These are phyloP conservation scores for Pseudococcus viburni DNA, from an alignment of 2,888 invertebrate species.

Conservation along the genomic window DNA sequence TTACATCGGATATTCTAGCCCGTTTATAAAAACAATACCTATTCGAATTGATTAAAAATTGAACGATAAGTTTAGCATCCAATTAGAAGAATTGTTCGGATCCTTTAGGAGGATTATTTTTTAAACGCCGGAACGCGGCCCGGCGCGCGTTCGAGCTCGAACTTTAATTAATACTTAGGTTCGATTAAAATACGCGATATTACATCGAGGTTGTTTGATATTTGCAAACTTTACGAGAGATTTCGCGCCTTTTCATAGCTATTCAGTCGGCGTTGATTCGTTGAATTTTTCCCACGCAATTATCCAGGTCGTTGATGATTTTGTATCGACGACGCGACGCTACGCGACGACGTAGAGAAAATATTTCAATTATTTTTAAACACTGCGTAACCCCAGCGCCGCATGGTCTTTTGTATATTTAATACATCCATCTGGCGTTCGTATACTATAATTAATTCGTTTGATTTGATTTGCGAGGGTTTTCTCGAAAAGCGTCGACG, in stretches of 20 bases:
- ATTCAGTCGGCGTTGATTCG: background rate
- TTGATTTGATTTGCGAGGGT: too few species aligned
- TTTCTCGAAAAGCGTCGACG: background rate
- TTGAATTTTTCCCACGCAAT: background rate
- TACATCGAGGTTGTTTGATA: background rate
- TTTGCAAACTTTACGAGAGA: conserved; percentile 18
- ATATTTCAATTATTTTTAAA: conserved; percentile 4
- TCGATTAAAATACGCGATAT: background rate
- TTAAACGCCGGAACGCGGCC: background rate
- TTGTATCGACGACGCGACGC: background rate
- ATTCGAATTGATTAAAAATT: conserved; percentile 20
- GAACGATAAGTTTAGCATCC: conserved; percentile 8
- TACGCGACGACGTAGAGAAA: background rate
- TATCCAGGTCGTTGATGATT: conserved; percentile 6
- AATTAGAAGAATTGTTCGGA: conserved; percentile 21
- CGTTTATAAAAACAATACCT: background rate
- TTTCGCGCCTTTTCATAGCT: background rate
- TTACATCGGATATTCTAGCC: background rate
- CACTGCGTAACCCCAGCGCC: background rate
- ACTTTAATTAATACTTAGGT: background rate
- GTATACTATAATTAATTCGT: background rate
- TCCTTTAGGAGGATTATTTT: conserved; percentile 6
- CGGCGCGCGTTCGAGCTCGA: background rate
- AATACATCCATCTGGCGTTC: too few species aligned
- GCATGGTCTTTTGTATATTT: background rate